These are phyloP conservation scores for Peromyscus nudipes DNA, from an alignment of 2,797 vertebrate genomes.

Conservation along the genomic window DNA sequence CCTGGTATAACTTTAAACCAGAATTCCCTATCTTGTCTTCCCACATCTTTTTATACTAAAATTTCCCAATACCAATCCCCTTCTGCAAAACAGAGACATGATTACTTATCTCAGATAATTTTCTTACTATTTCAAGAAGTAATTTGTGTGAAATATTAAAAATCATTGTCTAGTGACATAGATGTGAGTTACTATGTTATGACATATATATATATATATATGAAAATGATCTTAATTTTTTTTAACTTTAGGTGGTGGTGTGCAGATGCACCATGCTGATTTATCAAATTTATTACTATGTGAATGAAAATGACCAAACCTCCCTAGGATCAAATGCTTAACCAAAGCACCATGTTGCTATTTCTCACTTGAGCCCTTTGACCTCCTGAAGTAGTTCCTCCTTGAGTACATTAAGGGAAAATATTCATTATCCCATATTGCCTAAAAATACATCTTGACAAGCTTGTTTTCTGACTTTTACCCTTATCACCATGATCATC, in stretches of 20 bases:
- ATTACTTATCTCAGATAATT: neutral
- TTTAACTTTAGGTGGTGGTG: neutral
- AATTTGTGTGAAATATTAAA: neutral
- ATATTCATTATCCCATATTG: conserved; percentile 60
- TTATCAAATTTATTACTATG: neutral
- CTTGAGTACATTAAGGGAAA: conserved; percentile 41
- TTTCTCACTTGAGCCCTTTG: conserved; percentile 22
- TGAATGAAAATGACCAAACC: neutral
- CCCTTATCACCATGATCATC: conserved; percentile 63
- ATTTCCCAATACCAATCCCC: neutral
- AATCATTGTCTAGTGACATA: neutral
- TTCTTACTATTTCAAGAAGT: conserved; percentile 43
- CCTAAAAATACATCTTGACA: conserved; percentile 61
- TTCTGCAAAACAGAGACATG: neutral
- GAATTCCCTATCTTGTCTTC: neutral
- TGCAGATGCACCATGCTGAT: neutral
- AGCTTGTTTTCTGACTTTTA: conserved; percentile 76
- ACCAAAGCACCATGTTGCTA: neutral
- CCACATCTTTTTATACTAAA: neutral
- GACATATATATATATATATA: neutral
- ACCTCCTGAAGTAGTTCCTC: neutral
- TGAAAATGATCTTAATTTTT: neutral
- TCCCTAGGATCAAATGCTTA: neutral
- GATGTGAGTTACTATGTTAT: neutral
- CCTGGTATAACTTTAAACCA: neutral